These are phyloP conservation scores for Pteropus alecto DNA, from an alignment of 2,113 vertebrate species.

Conservation along the genomic window DNA sequence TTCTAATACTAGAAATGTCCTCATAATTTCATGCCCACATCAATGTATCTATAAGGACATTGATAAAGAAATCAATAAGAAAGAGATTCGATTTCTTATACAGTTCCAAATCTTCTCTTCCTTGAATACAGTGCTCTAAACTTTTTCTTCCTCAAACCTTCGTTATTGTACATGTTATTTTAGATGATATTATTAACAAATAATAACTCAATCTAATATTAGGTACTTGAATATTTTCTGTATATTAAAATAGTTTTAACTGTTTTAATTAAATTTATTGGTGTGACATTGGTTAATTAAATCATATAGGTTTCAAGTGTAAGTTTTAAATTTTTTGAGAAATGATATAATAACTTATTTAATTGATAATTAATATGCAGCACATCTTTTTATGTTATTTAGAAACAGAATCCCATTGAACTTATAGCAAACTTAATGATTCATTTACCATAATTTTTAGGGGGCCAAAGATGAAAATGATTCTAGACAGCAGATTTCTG, in stretches of 20 bases:
- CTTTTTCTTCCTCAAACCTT: neutral
- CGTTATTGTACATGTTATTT: neutral
- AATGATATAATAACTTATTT: neutral
- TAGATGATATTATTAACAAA: neutral
- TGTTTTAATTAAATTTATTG: too few relatives aligned
- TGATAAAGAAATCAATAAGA: neutral
- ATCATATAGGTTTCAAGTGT: too few relatives aligned
- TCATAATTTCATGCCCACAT: neutral
- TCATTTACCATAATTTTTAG: neutral
- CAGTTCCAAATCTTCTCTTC: neutral
- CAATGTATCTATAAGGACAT: neutral
- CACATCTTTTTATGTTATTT: neutral
- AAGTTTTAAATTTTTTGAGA: neutral
- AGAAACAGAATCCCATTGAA: neutral
- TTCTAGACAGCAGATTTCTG: neutral
- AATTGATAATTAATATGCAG: neutral
- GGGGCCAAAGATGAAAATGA: neutral
- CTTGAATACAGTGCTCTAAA: neutral
- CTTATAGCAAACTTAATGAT: neutral
- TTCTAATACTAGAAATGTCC: neutral
- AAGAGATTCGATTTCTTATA: neutral
- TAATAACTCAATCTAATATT: neutral
- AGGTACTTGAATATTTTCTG: neutral
- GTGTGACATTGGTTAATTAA: too few relatives aligned
- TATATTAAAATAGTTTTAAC: neutral